A percentile compares a stretch with the other conserved stretches of the same genome.
These are phyloP conservation scores for Heliconius charithonia DNA, from an alignment of 2,888 invertebrate species.

Conservation along the genomic window DNA sequence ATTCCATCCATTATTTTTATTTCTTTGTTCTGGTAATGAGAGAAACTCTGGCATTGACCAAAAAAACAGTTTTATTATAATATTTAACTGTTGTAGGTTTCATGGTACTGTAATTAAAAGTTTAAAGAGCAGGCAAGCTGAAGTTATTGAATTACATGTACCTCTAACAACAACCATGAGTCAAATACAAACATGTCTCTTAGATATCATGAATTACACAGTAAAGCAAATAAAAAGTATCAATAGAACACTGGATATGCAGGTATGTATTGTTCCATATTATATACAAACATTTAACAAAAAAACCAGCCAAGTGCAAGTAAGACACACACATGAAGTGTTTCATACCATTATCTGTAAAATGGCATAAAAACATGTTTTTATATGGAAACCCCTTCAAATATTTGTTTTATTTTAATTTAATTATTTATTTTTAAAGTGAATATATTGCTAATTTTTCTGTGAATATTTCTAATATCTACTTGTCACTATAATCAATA, in stretches of 20 bases:
- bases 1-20: no score
- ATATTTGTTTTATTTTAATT: no score
- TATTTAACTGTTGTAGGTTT: slow-evolving; percentile 59
- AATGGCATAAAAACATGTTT: no score
- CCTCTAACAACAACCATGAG: slow-evolving; percentile 91
- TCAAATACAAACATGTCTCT: slow-evolving; percentile 93
- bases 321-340: no score
- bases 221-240: slow-evolving; percentile 95
- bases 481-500: no score
- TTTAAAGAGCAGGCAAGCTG: slow-evolving; percentile 85
- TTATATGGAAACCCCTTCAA: no score
- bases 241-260: slow-evolving; percentile 90
- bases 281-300: neutral
- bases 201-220: slow-evolving; percentile 96
- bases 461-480: no score
- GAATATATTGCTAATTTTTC: no score
- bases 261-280: slow-evolving; percentile 60
- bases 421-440: no score
- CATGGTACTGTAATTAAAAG: slow-evolving; percentile 82
- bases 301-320: neutral
- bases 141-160: slow-evolving; percentile 94
- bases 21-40: no score
- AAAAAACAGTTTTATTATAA: neutral
- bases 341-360: no score
- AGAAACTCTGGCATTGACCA: no score